Conservation (phyloP, 1,140 invertebrate species). For the Elysia chlorotica region DNA sequence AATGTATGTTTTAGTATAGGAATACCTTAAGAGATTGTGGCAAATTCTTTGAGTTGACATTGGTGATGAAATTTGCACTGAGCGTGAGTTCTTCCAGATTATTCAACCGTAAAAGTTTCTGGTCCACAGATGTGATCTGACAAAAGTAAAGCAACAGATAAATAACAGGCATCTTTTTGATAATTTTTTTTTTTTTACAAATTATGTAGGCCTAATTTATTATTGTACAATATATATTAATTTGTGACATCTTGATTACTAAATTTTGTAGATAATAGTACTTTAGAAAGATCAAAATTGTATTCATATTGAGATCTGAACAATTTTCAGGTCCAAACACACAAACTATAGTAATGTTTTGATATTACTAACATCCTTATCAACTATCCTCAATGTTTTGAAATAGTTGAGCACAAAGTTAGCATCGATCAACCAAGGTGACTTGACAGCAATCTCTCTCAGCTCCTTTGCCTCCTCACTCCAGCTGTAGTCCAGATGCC, state of each 20-base stretch:
- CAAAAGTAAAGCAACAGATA: conserved; percentile 7
- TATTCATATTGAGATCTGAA: no score
- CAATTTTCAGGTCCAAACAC: no score
- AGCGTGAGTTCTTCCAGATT: conserved; percentile 55
- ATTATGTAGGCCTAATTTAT: no score
- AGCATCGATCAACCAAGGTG: conserved; percentile 56
- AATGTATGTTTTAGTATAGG: no score
- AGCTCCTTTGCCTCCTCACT: conserved; percentile 54
- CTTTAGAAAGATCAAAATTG: no score
- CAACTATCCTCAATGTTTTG: conserved; percentile 54
- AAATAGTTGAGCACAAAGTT: conserved; percentile 55
- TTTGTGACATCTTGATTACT: no score
- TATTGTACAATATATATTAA: no score
- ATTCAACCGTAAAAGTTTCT: conserved; percentile 45
- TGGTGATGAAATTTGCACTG: conserved; percentile 51
- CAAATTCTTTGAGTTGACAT: conserved; percentile 47
- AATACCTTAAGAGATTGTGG: conserved; percentile 50
- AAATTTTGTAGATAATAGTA: no score
- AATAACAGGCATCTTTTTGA: neutral
- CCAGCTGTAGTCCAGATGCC: conserved; percentile 60
- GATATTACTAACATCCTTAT: conserved; percentile 46
- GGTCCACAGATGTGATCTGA: conserved; percentile 55
- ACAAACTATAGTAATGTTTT: no score
- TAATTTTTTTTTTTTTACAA: no score
- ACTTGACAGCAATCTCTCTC: conserved; percentile 55